A percentile compares a stretch with the other conserved stretches of the same genome.
Conservation (phyloP, 2,797 vertebrate species). For the Ptychadena robeensis region DNA sequence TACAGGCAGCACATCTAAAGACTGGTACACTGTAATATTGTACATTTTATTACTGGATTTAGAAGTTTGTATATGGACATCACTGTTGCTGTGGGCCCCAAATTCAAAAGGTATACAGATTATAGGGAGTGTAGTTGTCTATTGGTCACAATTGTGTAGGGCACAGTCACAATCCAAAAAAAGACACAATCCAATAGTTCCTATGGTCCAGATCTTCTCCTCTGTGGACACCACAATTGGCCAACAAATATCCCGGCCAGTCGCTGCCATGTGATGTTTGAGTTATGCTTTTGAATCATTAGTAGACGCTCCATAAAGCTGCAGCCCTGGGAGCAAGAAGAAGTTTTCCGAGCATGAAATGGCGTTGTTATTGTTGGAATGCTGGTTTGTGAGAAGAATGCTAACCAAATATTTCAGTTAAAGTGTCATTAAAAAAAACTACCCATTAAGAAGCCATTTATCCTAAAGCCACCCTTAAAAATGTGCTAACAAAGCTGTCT, state of each 20-base stretch:
- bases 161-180: too few relatives aligned
- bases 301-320: background rate
- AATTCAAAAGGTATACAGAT: background rate
- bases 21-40: background rate
- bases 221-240: background rate
- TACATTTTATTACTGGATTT: background rate
- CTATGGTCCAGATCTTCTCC: background rate
- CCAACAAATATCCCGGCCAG: background rate
- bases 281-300: background rate
- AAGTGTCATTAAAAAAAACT: slow-evolving; percentile 21
- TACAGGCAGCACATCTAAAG: too few relatives aligned
- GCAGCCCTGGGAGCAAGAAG: background rate
- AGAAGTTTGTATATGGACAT: background rate
- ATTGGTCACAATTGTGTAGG: too few relatives aligned
- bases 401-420: background rate
- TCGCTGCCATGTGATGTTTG: background rate
- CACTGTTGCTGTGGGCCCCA: background rate
- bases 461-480: slow-evolving; percentile 77
- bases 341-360: slow-evolving; percentile 1
- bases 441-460: slow-evolving; percentile 69
- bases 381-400: background rate
- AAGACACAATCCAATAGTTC: background rate
- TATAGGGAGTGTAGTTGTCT: background rate
- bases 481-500: slow-evolving; percentile 87
- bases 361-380: background rate